Evolutionary conservation across 2,888 invertebrate genomes (phyloP).

Genomic region (Rhogogaster chlorosoma): DNA sequence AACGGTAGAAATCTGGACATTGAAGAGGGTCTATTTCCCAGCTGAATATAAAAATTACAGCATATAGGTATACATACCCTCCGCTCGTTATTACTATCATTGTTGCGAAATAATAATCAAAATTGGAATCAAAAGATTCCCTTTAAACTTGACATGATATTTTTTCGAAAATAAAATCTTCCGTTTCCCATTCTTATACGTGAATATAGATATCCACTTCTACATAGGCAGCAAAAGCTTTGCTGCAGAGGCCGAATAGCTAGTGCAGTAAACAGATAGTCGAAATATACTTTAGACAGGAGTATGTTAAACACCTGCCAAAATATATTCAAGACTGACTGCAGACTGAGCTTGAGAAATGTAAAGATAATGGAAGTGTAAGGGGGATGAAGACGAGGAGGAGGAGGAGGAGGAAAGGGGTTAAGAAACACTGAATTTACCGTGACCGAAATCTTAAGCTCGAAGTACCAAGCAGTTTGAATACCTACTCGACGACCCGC

Average conservation of each 20-base stretch:
- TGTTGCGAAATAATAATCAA: neutral
- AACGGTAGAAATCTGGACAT: constrained; percentile 1
- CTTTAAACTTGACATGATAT: neutral
- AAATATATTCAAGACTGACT: constrained; percentile 29
- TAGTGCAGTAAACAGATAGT: neutral
- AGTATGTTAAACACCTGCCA: constrained; percentile 12
- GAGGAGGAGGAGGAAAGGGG: neutral
- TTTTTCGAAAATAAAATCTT: neutral
- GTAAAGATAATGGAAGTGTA: constrained; percentile 9
- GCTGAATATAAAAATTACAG: neutral
- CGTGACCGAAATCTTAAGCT: constrained; percentile 9
- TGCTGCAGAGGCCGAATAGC: neutral
- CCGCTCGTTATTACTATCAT: neutral
- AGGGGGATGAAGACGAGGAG: neutral
- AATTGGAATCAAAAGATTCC: neutral
- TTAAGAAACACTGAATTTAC: constrained; percentile 17
- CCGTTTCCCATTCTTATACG: neutral
- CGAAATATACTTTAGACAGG: neutral
- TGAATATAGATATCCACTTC: neutral
- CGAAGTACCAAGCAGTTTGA: constrained; percentile 9
- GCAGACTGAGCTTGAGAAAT: constrained; percentile 12
- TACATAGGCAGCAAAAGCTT: neutral
- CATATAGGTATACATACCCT: neutral
- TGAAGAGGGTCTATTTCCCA: constrained; percentile 11
- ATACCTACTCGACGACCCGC: neutral